Evolutionary conservation across 2,888 invertebrate species (phyloP), one percentile per base, ranked within the genome.

Genomic region (Cataglyphis altisquamis): DNA sequence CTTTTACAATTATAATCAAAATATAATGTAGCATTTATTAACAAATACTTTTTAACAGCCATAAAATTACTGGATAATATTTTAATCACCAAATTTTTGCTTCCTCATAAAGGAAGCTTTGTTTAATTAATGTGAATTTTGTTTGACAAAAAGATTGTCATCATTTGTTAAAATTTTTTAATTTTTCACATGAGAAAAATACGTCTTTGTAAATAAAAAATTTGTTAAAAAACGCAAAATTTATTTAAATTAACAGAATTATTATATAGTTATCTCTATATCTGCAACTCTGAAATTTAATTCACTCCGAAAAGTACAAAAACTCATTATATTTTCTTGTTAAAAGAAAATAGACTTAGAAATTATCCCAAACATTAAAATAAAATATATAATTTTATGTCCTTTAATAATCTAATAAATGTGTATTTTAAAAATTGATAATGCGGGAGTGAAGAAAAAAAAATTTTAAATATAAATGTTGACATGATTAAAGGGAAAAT

Each of bases 331-430:
- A 3, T 63, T 62, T 74, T n/a, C n/a, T 62, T 3, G 9, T 32
- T 0, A 3, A 32, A 21, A 4, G 3, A 21, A 63, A n/a, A 10
- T 60, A 41, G 4, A 62, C 41, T 62, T 63, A 21, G n/a, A 45
- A 62, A 29, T 57, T 72, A 15, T 21, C 0, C 15, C 39, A 39
- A 72, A 1, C 6, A 32, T 45, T 45, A 15, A 5, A 74, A 25
- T 63, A 63, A 74, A 63, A 48, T 29, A 63, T 63, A 10, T 1
- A 1, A 1, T 29, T 68, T 48, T 36, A 39, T 72, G 0, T 15
- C 2, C 39, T 57, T 39, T 72, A 57, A 70, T 36, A 70, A 70
- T 36, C n/a, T 70, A 55, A 21, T 63, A 62, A 48, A 5, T n/a
- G 8, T 52, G n/a, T n/a, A 6, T 63, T 74, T 48, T 5, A 21